Evolutionary conservation across 2,888 invertebrate genomes (phyloP).

Genomic region (Limnephilus marmoratus): DNA sequence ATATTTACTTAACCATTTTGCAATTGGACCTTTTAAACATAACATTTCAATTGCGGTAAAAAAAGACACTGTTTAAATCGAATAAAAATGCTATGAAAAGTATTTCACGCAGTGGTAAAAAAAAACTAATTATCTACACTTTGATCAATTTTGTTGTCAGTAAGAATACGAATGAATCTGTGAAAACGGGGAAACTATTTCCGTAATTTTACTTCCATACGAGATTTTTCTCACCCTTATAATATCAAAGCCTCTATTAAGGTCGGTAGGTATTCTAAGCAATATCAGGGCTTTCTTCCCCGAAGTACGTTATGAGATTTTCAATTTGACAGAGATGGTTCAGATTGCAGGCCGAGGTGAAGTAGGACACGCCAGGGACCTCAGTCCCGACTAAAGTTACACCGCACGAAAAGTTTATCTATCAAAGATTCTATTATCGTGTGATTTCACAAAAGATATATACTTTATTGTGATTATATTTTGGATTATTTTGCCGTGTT

Average conservation of each 20-base stretch:
- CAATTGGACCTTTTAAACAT: too few relatives aligned
- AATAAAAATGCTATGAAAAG: too few relatives aligned
- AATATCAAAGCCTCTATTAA: background rate
- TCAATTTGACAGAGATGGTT: conserved; percentile 66
- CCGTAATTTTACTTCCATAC: background rate
- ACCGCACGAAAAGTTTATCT: conserved; percentile 10
- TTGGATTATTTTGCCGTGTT: too few relatives aligned
- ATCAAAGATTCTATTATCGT: background rate
- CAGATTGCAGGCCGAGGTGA: conserved; percentile 65
- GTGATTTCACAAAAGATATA: background rate
- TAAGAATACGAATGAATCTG: background rate
- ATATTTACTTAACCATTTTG: too few relatives aligned
- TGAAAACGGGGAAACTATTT: background rate
- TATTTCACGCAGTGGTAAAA: too few relatives aligned
- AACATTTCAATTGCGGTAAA: too few relatives aligned
- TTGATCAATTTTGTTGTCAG: too few relatives aligned
- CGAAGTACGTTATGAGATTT: conserved; percentile 65
- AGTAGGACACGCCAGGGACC: conserved; percentile 62
- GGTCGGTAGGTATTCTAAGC: conserved; percentile 15
- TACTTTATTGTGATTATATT: too few relatives aligned
- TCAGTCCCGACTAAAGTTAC: conserved; percentile 29
- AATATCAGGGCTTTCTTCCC: conserved; percentile 59
- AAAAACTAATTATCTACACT: too few relatives aligned
- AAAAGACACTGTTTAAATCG: too few relatives aligned
- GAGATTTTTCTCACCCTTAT: background rate